Evolutionary conservation across 1,140 invertebrate genomes (phyloP), one percentile per base, ranked within the genome.

Genomic region (Maniola jurtina): DNA sequence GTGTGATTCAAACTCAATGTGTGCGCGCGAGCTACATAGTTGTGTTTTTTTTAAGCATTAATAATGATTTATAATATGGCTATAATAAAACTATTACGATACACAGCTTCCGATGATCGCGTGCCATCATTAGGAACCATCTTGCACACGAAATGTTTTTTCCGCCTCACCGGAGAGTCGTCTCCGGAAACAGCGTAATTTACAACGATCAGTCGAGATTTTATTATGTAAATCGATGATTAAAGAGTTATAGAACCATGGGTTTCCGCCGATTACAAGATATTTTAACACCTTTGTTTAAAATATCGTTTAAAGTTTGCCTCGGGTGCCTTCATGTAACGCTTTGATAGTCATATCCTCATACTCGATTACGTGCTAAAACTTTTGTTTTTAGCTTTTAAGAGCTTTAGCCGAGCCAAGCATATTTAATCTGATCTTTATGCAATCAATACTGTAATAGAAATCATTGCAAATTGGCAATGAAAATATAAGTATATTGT

Each of bases 131-230:
- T 63, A 69, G 60, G 64, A 72, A 76, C 72, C 71, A 68, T 70
- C 75, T 80, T 64, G 61, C 72, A 78, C 77, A 71, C 66, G 63
- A 72, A 78, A 83, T 73, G 63, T 74, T 74, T 78, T 76, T 76
- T 81, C 79, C 80, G 77, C 57, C 38, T 15, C 58, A 70, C 62
- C 50, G 40, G 36, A 72, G 48, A 52, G 13, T 71, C 64, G 67
- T 61, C 64, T 71, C 71, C 75, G 79, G 79, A 79, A 78, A 72
- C 57, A 68, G 34, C 35, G 48, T 66, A 45, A 33, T 66, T 61
- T 45, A 14, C 42, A 35, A 48, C 52, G 40, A 48, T 57, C 48
- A 25, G 15, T 6, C 7, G 16, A 52, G 14, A 52, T 52, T 52
- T 52, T 25, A 77, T 76, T 72, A 75, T 77, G 68, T 71, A 74